Evolutionary conservation across 2,888 invertebrate genomes (phyloP).

Genomic region (Cryptosula pallasiana): DNA sequence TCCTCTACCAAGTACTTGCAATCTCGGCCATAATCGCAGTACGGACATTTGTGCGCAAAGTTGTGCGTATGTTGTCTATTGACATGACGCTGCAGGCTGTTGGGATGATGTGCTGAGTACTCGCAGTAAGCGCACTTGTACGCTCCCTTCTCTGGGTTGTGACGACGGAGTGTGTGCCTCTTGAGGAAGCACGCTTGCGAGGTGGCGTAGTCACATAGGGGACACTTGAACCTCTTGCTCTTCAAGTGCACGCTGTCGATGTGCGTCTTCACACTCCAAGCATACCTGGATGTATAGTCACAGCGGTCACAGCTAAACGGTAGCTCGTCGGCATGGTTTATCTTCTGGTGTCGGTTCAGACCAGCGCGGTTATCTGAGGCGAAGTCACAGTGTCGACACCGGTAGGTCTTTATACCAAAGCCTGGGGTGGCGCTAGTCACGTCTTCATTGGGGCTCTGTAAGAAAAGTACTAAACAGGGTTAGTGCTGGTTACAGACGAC

Average conservation of each 20-base stretch:
- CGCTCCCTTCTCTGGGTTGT: slow-evolving; percentile 19
- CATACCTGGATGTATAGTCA: slow-evolving; percentile 15
- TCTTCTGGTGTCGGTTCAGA: slow-evolving; percentile 13
- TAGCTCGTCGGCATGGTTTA: slow-evolving; percentile 20
- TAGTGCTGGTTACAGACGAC: no score
- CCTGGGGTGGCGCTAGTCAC: slow-evolving; percentile 11
- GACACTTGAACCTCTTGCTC: slow-evolving; percentile 22
- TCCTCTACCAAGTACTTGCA: slow-evolving; percentile 23
- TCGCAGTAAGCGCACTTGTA: slow-evolving; percentile 20
- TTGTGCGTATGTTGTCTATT: slow-evolving; percentile 14
- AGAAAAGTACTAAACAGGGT: no score
- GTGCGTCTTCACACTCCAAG: slow-evolving; percentile 20
- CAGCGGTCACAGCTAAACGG: slow-evolving; percentile 21
- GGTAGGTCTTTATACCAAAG: slow-evolving; percentile 19
- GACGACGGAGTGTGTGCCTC: slow-evolving; percentile 10
- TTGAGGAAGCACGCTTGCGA: slow-evolving; percentile 18
- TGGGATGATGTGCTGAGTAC: slow-evolving; percentile 14
- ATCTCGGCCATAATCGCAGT: slow-evolving; percentile 18
- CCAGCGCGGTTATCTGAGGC: slow-evolving; percentile 19
- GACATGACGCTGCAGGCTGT: slow-evolving; percentile 18
- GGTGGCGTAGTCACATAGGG: slow-evolving; percentile 19
- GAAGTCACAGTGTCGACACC: slow-evolving; percentile 16
- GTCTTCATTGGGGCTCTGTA: background rate
- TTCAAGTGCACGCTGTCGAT: slow-evolving; percentile 20
- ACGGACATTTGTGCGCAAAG: slow-evolving; percentile 19